These are phyloP conservation scores for Tapirus indicus DNA, from an alignment of 2,797 vertebrate species.

Conservation along the genomic window DNA sequence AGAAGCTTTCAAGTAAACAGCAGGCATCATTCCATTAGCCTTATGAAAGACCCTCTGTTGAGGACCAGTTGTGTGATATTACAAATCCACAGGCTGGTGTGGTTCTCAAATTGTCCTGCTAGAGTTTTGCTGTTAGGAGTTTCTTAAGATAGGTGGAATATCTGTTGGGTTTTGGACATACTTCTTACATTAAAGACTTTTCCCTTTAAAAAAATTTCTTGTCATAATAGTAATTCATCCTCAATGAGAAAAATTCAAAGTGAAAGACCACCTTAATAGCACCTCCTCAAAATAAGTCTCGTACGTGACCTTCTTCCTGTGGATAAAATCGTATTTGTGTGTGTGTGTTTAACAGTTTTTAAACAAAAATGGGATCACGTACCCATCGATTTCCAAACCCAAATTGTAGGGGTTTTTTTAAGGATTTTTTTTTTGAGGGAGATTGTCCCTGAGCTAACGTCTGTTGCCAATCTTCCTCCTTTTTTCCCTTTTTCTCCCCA, in stretches of 20 bases:
- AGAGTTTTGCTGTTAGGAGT: background rate
- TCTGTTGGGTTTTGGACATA: background rate
- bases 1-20: background rate
- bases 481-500: too few species aligned
- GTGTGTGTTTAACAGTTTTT: background rate
- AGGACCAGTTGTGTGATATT: fast-evolving
- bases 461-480: too few species aligned
- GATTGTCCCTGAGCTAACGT: too few species aligned
- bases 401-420: background rate
- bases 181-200: background rate
- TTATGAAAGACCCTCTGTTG: background rate
- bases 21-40: background rate
- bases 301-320: fast-evolving
- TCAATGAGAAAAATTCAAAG: slow-evolving; percentile 8
- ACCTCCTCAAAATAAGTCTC: background rate
- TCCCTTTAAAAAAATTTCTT: background rate
- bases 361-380: background rate
- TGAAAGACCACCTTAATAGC: background rate
- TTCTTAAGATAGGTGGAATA: background rate
- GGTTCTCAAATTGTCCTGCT: background rate
- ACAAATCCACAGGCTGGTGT: background rate
- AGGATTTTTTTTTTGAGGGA: background rate
- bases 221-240: background rate
- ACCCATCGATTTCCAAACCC: background rate
- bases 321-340: background rate